These are phyloP conservation scores for Cynopterus sphinx DNA, from an alignment of 2,797 vertebrate genomes.

Conservation along the genomic window DNA sequence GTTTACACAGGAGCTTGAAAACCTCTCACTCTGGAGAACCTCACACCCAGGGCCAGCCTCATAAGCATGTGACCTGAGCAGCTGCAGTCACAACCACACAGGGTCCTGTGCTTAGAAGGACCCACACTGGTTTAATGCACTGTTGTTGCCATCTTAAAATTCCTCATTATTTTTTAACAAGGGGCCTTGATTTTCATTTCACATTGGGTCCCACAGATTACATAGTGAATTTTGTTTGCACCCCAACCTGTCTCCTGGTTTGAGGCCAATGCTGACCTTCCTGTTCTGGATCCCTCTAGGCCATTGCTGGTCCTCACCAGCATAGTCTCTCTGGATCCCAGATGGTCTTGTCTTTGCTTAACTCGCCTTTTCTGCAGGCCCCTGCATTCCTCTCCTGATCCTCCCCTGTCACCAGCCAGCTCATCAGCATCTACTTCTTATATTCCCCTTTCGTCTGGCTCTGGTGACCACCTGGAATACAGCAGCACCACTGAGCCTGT, in stretches of 20 bases:
- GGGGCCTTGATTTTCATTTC: background rate
- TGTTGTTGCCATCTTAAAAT: background rate
- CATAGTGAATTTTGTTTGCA: background rate
- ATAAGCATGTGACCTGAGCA: rapidly evolving
- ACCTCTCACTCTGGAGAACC: background rate
- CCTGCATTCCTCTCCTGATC: background rate
- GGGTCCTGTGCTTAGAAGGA: background rate
- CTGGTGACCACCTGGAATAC: background rate
- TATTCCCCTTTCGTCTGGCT: background rate
- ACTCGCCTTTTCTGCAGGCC: background rate
- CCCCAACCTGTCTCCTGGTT: background rate
- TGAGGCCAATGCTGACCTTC: background rate
- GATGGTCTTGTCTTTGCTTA: background rate
- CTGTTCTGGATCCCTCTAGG: background rate
- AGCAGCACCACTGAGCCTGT: background rate
- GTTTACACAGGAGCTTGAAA: background rate
- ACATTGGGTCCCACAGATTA: background rate
- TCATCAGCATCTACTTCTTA: background rate
- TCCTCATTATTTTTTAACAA: background rate
- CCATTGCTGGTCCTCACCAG: background rate
- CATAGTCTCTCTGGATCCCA: background rate
- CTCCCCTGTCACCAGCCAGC: background rate
- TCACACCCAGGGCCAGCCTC: background rate
- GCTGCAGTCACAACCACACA: rapidly evolving
- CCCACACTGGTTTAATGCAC: background rate